Evolutionary conservation across 1,140 invertebrate genomes (phyloP).

Genomic region (Heliconius melpomene): DNA sequence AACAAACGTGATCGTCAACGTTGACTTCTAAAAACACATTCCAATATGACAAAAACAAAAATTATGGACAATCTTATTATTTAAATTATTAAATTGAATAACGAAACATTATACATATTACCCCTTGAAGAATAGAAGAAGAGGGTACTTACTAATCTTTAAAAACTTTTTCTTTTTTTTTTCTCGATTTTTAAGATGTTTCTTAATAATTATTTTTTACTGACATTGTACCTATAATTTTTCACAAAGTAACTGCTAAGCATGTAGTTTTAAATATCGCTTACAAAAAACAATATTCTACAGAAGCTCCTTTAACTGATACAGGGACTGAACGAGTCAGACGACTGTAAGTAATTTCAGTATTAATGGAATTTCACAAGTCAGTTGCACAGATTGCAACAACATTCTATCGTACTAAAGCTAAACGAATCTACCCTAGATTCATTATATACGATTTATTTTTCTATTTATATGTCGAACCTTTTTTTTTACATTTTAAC

Average conservation of each 20-base stretch:
- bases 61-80: no score
- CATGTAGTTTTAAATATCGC: background rate
- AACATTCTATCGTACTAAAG: background rate
- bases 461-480: background rate
- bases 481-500: background rate
- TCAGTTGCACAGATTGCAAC: conserved; percentile 14
- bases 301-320: background rate
- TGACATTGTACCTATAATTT: background rate
- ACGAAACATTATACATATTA: no score
- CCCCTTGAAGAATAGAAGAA: no score
- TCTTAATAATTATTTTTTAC: background rate
- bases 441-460: background rate
- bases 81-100: no score
- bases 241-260: background rate
- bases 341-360: conserved; percentile 13
- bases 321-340: background rate
- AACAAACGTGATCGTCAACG: no score
- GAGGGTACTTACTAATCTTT: no score
- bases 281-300: background rate
- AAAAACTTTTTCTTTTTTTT: no score
- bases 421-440: background rate
- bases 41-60: no score
- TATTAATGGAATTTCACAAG: conserved; percentile 7
- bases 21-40: no score
- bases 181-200: no score